Base-by-base conservation (phyloP, 2,113 vertebrate species). In the Vidua chalybeata region DNA sequence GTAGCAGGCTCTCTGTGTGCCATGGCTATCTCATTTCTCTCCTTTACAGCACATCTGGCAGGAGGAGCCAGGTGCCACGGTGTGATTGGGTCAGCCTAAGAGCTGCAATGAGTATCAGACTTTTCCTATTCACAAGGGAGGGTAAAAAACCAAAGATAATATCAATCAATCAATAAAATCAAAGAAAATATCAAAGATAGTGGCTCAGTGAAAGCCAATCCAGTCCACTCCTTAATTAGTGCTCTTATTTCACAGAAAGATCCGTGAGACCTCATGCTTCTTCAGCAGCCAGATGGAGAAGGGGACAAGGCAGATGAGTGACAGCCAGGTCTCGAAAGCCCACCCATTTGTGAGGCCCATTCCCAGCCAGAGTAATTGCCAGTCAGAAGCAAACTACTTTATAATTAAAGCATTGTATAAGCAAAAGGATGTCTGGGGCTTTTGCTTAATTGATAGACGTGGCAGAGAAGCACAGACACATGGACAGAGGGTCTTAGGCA, bases 321-420 rank as follows among this genome's bases (percentile, higher is more conserved):
- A 78, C 83, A 84, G 69, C 45, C 80, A 58, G 73, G 76, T 67
- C 91, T 89, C 30, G 0, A 93, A 96, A 80, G 74, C 74, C 52
- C 59, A 55, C 51, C 48, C 7, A 3, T 46, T 74, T 61, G 24
- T 7, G 10, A 92, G 69, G 69, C 91, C 76, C 81, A 77, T 90
- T 95, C 80, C 85, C 85, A 85, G 78, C 58, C 67, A 94, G 46
- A 85, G n/a, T 94, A 94, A 95, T 94, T 95, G 88, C 71, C 85
- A 96, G 71, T 93, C 88, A 94, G 68, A 92, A 92, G 74, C 84
- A 94, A 93, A 87, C 71, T 49, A 58, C 81, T 90, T 95, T 83
- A 84, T 94, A 94, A 97, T 95, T 94, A 95, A 92, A 93, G 48
- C 45, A 84, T 68, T 94, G 87, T 85, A 91, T 91, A 88, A 94